Evolutionary conservation across 2,888 invertebrate species (phyloP).

Genomic region (Ectobius pallidus): DNA sequence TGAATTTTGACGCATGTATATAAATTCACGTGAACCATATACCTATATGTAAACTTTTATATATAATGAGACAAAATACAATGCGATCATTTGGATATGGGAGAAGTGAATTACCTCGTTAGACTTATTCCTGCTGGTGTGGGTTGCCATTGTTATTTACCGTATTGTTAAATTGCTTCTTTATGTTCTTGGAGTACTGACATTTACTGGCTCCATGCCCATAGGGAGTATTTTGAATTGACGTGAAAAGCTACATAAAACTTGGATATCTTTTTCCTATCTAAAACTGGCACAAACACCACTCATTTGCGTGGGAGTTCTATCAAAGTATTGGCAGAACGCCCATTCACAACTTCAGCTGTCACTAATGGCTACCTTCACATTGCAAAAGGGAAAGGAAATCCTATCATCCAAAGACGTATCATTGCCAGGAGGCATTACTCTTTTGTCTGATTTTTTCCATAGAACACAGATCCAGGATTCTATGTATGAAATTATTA

Average conservation of each 20-base stretch:
- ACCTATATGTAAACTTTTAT: no score
- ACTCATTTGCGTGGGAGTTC: constrained; percentile 21
- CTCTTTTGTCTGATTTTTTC: not conserved
- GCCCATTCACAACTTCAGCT: constrained; percentile 11
- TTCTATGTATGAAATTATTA: no score
- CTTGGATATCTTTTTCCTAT: not conserved
- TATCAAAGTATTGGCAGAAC: not conserved
- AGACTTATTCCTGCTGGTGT: no score
- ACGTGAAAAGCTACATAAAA: not conserved
- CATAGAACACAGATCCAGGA: no score
- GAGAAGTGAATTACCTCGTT: no score
- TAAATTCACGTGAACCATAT: no score
- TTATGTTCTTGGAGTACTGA: not conserved
- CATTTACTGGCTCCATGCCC: not conserved
- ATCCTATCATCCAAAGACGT: constrained; percentile 1
- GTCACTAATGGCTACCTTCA: constrained; percentile 11
- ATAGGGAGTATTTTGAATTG: not conserved
- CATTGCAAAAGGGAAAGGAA: not conserved
- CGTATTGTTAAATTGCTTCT: no score
- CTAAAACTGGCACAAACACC: constrained; percentile 15
- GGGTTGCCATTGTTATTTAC: no score
- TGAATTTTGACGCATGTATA: no score
- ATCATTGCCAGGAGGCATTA: not conserved
- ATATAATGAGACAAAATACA: no score
- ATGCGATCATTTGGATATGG: no score